Conservation (phyloP, 2,888 invertebrate genomes). For the Dastarcus helophoroides region DNA sequence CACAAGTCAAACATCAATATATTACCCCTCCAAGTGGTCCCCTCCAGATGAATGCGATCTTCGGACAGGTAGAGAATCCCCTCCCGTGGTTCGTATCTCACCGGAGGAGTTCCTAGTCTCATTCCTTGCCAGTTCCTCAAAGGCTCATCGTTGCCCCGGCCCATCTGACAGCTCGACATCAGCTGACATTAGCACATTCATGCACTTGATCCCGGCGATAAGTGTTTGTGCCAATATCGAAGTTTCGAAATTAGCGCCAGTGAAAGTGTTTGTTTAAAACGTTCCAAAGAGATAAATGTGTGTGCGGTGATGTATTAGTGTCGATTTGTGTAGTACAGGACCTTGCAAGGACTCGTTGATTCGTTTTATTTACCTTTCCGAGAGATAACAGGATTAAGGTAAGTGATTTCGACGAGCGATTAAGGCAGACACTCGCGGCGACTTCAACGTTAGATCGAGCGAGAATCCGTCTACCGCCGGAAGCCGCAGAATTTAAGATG, state of each 20-base stretch:
- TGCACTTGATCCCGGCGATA: background rate
- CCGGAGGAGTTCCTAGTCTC: conserved; percentile 33
- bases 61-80: conserved; percentile 33
- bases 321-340: background rate
- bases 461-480: conserved; percentile 5
- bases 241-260: conserved; percentile 5
- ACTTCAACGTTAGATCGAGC: conserved; percentile 8
- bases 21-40: conserved; percentile 29
- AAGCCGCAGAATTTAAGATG: too few relatives aligned
- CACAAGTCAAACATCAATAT: conserved; percentile 33
- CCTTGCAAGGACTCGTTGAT: conserved; percentile 1
- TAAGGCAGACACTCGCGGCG: background rate
- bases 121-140: conserved; percentile 24
- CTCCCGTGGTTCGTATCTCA: conserved; percentile 27
- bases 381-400: conserved; percentile 5
- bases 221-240: background rate
- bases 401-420: background rate
- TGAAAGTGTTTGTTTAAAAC: conserved; percentile 2
- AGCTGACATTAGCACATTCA: conserved; percentile 7
- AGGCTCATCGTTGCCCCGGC: conserved; percentile 11
- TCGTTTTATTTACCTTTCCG: background rate
- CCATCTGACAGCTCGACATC: conserved; percentile 9
- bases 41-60: conserved; percentile 21
- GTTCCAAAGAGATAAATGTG: conserved; percentile 3
- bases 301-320: conserved; percentile 7